Percentiles rank a stretch among this genome's conserved stretches.
Conservation (phyloP, 1,140 invertebrate genomes). For the Elymnias hypermnestra region DNA sequence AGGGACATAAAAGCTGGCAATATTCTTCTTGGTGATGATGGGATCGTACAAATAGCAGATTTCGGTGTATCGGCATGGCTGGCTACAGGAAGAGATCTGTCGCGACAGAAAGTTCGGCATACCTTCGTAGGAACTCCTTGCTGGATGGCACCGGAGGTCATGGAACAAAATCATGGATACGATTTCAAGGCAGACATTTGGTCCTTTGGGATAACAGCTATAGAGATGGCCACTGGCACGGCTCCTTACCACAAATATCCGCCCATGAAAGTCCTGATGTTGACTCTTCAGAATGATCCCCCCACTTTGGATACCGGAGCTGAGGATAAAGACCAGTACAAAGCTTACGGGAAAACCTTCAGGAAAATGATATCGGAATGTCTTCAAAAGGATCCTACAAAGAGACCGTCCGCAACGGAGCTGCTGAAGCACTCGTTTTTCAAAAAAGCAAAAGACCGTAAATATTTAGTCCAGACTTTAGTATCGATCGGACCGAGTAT, state of each 20-base stretch:
- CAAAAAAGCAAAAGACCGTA: conserved; percentile 98
- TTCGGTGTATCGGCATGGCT: conserved; percentile 97
- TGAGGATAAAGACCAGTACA: conserved; percentile 99
- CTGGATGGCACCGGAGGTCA: conserved; percentile 99
- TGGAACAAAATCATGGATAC: conserved; percentile 99
- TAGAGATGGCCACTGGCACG: conserved; percentile 99
- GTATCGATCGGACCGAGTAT: conserved; percentile 91
- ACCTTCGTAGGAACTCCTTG: conserved; percentile 99
- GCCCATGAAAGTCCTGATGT: conserved; percentile 99
- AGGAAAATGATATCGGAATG: conserved; percentile 97
- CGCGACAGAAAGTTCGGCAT: conserved; percentile 95
- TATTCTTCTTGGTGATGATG: conserved; percentile 97
- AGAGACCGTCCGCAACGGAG: conserved; percentile 97
- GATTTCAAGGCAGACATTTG: conserved; percentile 99
- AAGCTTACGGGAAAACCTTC: conserved; percentile 98
- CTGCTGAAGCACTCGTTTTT: conserved; percentile 99
- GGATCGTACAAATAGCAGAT: conserved; percentile 98
- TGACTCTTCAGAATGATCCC: conserved; percentile 98
- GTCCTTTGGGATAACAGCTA: conserved; percentile 99
- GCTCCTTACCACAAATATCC: conserved; percentile 99
- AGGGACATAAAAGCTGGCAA: conserved; percentile 99
- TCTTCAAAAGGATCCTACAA: conserved; percentile 96
- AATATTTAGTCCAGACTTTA: conserved; percentile 94
- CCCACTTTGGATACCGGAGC: conserved; percentile 92
- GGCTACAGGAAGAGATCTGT: conserved; percentile 92